These are phyloP conservation scores for Pelecanoides urinatrix DNA, from an alignment of 2,113 vertebrate species.

Conservation along the genomic window DNA sequence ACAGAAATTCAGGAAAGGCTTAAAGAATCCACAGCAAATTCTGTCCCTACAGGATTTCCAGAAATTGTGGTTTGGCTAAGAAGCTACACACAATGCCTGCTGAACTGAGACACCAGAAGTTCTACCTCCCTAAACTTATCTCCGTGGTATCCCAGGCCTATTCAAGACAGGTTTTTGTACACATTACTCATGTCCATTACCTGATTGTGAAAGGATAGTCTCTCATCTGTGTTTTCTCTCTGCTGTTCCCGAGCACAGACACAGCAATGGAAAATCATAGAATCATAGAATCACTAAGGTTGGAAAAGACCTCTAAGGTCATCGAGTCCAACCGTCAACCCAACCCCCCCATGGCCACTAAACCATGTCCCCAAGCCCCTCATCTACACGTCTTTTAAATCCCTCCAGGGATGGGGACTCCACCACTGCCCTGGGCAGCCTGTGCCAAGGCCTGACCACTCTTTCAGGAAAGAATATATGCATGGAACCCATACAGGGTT, in stretches of 20 bases:
- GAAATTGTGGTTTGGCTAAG: not conserved
- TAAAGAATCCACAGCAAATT: too few species aligned
- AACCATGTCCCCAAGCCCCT: too few species aligned
- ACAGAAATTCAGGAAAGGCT: not conserved
- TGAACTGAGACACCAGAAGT: not conserved
- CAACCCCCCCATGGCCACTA: too few species aligned
- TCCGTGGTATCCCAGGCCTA: not conserved
- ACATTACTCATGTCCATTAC: not conserved
- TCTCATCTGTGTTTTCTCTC: not conserved
- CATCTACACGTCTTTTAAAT: too few species aligned
- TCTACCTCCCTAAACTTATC: not conserved
- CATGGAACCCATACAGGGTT: not conserved
- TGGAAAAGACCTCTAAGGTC: too few species aligned
- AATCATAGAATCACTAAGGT: too few species aligned
- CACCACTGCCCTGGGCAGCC: too few species aligned
- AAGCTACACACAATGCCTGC: not conserved
- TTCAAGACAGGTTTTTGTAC: not conserved
- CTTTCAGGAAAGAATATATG: too few species aligned
- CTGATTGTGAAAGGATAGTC: not conserved
- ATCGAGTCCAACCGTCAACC: too few species aligned
- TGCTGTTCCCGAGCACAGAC: not conserved
- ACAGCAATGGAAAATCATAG: not conserved
- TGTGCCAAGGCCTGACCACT: too few species aligned
- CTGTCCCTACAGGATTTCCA: not conserved
- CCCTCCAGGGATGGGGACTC: too few species aligned